Evolutionary conservation across 35 echinoderm and acorn worm species (phyloP).

Genomic region (Strongylocentrotus purpuratus): DNA sequence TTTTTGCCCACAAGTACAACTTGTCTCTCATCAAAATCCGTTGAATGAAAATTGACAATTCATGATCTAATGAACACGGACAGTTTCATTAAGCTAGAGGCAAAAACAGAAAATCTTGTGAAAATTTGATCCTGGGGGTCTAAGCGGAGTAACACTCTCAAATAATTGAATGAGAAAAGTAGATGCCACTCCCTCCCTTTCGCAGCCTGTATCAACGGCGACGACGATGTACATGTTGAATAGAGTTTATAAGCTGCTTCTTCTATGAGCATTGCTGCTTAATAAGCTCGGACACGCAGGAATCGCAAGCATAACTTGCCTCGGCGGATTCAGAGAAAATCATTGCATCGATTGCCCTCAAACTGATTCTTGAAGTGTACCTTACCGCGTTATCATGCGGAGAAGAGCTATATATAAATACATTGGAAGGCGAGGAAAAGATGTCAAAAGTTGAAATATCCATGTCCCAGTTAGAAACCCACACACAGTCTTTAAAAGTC

Average conservation of each 20-base stretch:
- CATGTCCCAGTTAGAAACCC: neutral
- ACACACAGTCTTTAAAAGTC: neutral
- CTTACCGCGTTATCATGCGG: neutral
- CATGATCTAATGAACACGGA: neutral
- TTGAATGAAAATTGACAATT: neutral
- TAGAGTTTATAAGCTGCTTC: neutral
- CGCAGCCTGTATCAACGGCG: neutral
- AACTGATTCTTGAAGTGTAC: neutral
- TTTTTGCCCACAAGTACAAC: neutral
- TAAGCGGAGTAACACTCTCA: neutral
- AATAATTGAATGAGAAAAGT: constrained; percentile 32
- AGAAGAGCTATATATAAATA: neutral
- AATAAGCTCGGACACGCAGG: neutral
- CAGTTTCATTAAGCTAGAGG: constrained; percentile 48
- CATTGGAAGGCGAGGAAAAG: neutral
- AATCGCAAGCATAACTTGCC: neutral
- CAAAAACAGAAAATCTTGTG: constrained; percentile 15
- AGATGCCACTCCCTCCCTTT: constrained; percentile 13
- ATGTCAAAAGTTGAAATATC: neutral
- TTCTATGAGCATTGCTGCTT: neutral
- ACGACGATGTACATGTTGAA: neutral
- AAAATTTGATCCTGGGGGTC: constrained; percentile 9
- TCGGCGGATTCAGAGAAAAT: neutral
- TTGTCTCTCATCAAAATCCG: neutral
- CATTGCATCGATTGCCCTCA: constrained; percentile 1